phyloP scores from a whole-genome alignment of 2,113 vertebrate genomes.

The Micromys minutus region DNA sequence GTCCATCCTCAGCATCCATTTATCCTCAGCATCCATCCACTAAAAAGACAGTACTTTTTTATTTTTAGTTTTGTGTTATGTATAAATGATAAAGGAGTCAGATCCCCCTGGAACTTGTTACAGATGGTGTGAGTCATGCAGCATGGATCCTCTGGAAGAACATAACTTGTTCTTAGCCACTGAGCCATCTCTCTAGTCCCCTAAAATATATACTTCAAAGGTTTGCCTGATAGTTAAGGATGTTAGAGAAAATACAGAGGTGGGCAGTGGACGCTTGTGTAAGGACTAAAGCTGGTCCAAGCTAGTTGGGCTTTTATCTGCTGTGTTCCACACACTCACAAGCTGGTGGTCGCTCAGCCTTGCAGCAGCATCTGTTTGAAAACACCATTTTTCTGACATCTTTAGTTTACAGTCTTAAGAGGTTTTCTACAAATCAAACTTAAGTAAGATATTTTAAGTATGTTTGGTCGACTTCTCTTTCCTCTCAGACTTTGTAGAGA shows the following conservation, averaged over 20 bases:
- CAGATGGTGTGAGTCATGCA: background rate
- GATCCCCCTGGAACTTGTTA: background rate
- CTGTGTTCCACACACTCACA: background rate
- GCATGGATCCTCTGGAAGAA: background rate
- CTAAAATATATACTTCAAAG: background rate
- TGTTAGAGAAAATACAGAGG: background rate
- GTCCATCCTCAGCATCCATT: background rate
- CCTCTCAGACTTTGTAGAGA: slow-evolving; percentile 51
- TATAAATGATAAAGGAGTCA: background rate
- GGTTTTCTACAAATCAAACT: background rate
- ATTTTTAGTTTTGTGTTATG: background rate
- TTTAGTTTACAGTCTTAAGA: background rate
- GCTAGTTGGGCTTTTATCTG: background rate
- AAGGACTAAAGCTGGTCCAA: background rate
- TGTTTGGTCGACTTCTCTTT: slow-evolving; percentile 18
- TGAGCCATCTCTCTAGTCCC: background rate
- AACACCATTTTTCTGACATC: background rate
- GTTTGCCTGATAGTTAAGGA: background rate
- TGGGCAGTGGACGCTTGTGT: background rate
- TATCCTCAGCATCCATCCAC: background rate
- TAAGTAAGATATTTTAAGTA: slow-evolving; percentile 34
- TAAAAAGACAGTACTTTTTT: too few relatives aligned
- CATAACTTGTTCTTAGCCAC: background rate
- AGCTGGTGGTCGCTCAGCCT: background rate
- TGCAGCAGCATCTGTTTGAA: background rate